These are phyloP conservation scores for Cossypha caffra DNA, from an alignment of 2,797 vertebrate genomes.

Conservation along the genomic window DNA sequence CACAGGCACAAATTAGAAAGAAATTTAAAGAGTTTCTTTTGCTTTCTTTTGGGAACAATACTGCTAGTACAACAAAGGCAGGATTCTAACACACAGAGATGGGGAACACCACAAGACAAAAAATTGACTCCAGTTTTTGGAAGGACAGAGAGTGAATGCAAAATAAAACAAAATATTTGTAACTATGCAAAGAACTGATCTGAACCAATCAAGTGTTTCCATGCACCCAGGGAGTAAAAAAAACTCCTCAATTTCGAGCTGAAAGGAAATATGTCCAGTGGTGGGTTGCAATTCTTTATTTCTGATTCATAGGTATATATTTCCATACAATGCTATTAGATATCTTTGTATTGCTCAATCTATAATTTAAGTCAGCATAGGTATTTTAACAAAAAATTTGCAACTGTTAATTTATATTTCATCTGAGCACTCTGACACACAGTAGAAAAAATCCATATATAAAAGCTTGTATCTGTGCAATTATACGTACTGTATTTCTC, in stretches of 20 bases:
- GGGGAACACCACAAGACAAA: neutral
- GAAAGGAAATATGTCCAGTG: constrained; percentile 8
- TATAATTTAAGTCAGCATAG: constrained; percentile 47
- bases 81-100: neutral
- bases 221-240: neutral
- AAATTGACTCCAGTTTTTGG: neutral
- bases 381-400: constrained; percentile 37
- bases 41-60: neutral
- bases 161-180: neutral
- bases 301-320: constrained; percentile 42
- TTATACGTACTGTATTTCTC: constrained; percentile 30
- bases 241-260: neutral
- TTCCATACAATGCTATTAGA: constrained; percentile 53
- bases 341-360: constrained; percentile 68
- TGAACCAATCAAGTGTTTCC: neutral
- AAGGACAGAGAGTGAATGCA: neutral
- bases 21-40: neutral
- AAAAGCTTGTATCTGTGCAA: constrained; percentile 73
- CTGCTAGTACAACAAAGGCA: neutral
- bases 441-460: constrained; percentile 74
- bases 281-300: constrained; percentile 72
- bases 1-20: neutral
- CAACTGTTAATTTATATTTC: constrained; percentile 45
- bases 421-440: constrained; percentile 62
- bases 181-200: neutral